Evolutionary conservation across 2,113 vertebrate species (phyloP), one percentile per base, ranked within the genome.

Genomic region (Prionailurus bengalensis): DNA sequence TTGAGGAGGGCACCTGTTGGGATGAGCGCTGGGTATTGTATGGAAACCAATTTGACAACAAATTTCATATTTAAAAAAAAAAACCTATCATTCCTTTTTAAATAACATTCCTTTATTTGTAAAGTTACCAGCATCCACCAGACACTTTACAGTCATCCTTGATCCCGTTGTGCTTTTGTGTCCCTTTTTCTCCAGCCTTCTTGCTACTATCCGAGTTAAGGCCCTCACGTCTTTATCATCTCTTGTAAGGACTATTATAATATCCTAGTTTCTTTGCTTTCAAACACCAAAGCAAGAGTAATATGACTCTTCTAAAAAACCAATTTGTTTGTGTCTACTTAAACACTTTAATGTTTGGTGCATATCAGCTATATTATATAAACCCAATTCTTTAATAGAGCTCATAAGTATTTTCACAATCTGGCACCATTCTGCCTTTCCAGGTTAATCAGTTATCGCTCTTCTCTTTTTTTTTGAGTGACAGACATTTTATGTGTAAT

Each of bases 301-400:
- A 48, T 31, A 71, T 15, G 86, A 33, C 33, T 89, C 25, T 91
- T 76, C 29, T 68, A 86, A 95, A 71, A 83, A 45, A 94, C 0
- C 45, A 39, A 71, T 9, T 36, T 76, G 23, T n/a, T 85, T 31
- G 23, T 74, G 1, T 29, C 73, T 82, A 82, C 21, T 87, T 93
- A 87, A 92, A 79, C 86, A 3, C 6, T 90, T 68, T 51, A 36
- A 58, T 87, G 8, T 87, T 92, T 42, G 36, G 1, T 87, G 5
- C 63, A 31, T 90, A 70, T 66, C 61, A 74, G 29, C 23, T 89
- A 42, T 3, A 61, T 76, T 76, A 61, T 66, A 58, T 39, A 91
- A 90, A 63, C 12, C 36, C 58, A 97, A 13, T 85, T 81, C 76
- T 66, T 82, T 89, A 89, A 63, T n/a, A 87, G 61, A 79, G 6